A percentile compares a stretch with the other conserved stretches of the same genome.
Evolutionary conservation across 1,140 invertebrate genomes (phyloP).

Genomic region (Drosophila suzukii): DNA sequence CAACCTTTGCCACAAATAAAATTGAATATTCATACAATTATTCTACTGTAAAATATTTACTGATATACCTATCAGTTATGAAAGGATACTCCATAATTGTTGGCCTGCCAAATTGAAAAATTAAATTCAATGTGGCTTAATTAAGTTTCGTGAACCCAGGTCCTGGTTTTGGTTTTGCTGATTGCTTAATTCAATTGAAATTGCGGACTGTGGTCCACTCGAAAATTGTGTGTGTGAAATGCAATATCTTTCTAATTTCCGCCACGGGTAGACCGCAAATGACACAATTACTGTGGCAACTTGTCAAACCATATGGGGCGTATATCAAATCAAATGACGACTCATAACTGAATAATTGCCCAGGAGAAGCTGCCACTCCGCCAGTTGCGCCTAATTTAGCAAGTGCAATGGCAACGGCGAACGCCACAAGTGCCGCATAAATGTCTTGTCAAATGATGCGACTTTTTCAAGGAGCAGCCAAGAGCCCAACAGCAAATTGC

Average conservation of each 20-base stretch:
- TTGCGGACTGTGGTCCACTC: slow-evolving; percentile 9
- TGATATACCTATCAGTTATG: slow-evolving; percentile 3
- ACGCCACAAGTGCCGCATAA: slow-evolving; percentile 80
- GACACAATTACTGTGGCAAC: slow-evolving; percentile 51
- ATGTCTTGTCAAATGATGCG: slow-evolving; percentile 81
- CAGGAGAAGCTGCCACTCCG: slow-evolving; percentile 42
- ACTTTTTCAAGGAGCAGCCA: slow-evolving; percentile 56
- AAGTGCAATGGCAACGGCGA: slow-evolving; percentile 37
- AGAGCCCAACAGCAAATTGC: slow-evolving; percentile 70
- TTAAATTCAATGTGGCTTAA: slow-evolving; percentile 25
- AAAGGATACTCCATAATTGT: slow-evolving; percentile 2
- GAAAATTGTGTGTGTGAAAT: slow-evolving; percentile 12
- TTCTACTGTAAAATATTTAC: slow-evolving; percentile 6
- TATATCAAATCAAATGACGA: slow-evolving; percentile 59
- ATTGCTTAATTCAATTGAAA: slow-evolving; percentile 22
- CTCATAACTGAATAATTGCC: slow-evolving; percentile 79
- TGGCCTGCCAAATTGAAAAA: slow-evolving; percentile 18
- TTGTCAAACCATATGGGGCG: slow-evolving; percentile 60
- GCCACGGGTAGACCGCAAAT: slow-evolving; percentile 36
- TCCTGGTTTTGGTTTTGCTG: slow-evolving; percentile 13
- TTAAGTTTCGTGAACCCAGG: slow-evolving; percentile 2
- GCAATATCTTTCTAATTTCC: slow-evolving; percentile 19
- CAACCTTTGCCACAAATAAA: slow-evolving; percentile 4
- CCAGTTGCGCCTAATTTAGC: slow-evolving; percentile 78
- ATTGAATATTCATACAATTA: slow-evolving; percentile 23